Conservation (phyloP, 2,797 vertebrate genomes). For the Thunnus albacares region DNA sequence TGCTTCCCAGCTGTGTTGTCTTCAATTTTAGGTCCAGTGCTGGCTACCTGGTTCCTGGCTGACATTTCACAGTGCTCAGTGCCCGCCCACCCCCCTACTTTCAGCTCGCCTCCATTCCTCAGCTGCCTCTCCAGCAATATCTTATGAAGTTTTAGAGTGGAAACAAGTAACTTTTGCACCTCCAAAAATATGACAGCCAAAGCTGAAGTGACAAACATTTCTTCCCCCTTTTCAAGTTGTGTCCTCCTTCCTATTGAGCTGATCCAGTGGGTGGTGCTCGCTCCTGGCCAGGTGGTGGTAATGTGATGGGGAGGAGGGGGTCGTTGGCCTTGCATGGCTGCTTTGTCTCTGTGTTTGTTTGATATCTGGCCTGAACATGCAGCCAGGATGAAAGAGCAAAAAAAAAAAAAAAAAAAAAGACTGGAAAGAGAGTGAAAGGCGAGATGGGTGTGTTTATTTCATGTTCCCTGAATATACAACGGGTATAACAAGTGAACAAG, state of each 20-base stretch:
- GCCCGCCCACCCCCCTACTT: background rate
- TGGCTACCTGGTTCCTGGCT: constrained; percentile 60
- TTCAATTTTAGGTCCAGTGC: constrained; percentile 38
- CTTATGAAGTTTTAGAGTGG: constrained; percentile 25
- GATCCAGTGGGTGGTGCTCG: constrained; percentile 35
- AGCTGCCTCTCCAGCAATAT: constrained; percentile 15
- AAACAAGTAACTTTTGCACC: constrained; percentile 34
- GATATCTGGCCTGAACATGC: constrained; percentile 52
- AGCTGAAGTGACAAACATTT: constrained; percentile 27
- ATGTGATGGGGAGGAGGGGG: background rate
- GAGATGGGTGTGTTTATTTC: constrained; percentile 68
- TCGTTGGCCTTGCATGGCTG: constrained; percentile 33
- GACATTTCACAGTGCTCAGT: constrained; percentile 62
- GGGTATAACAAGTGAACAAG: constrained; percentile 2
- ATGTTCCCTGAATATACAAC: constrained; percentile 55
- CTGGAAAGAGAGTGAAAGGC: constrained; percentile 54
- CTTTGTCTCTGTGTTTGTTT: constrained; percentile 73
- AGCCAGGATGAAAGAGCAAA: constrained; percentile 54
- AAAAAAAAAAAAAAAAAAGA: background rate
- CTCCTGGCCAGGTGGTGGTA: constrained; percentile 26
- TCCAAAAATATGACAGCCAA: background rate
- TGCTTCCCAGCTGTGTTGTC: constrained; percentile 41
- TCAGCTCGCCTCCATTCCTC: constrained; percentile 3
- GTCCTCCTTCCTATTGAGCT: constrained; percentile 7
- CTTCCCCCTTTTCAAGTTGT: background rate